Evolutionary conservation across 2,888 invertebrate species (phyloP).

Genomic region (Caenorhabditis macrosperma): DNA sequence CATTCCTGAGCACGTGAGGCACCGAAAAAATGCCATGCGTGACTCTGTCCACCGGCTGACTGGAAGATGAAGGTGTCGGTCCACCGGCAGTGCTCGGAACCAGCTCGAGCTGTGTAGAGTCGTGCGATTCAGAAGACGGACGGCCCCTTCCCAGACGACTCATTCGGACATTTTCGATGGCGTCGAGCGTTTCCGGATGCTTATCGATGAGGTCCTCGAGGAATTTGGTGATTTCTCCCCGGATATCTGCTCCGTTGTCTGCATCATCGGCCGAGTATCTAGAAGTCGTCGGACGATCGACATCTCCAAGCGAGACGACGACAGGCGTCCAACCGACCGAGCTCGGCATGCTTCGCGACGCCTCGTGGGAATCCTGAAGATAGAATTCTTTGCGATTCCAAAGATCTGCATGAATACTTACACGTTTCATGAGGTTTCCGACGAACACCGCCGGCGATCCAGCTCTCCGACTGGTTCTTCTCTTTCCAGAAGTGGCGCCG

Average conservation of each 20-base stretch:
- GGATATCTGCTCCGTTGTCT: slow-evolving; percentile 67
- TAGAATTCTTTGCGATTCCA: too few species aligned
- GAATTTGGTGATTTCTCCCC: slow-evolving; percentile 76
- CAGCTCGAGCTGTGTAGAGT: slow-evolving; percentile 23
- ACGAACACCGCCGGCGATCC: slow-evolving; percentile 56
- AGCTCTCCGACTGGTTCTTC: slow-evolving; percentile 35
- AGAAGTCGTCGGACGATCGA: slow-evolving; percentile 52
- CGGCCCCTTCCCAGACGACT: slow-evolving; percentile 57
- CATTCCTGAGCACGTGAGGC: slow-evolving; percentile 49
- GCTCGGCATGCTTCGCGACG: slow-evolving; percentile 57
- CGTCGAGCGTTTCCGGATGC: slow-evolving; percentile 79
- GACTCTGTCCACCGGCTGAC: neutral
- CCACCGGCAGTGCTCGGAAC: neutral
- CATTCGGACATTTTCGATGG: slow-evolving; percentile 77
- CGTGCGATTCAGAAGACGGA: slow-evolving; percentile 39
- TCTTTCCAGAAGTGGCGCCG: slow-evolving; percentile 28
- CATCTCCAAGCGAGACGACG: slow-evolving; percentile 62
- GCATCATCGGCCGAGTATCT: slow-evolving; percentile 58
- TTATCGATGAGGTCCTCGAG: slow-evolving; percentile 79
- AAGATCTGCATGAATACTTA: neutral
- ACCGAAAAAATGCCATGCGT: slow-evolving; percentile 45
- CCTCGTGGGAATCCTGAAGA: slow-evolving; percentile 54
- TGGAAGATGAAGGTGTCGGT: slow-evolving; percentile 11
- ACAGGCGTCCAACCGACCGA: slow-evolving; percentile 63
- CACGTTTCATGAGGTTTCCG: slow-evolving; percentile 39